Base-by-base conservation (phyloP, 2,113 vertebrate genomes). In the Aldabrachelys gigantea region DNA sequence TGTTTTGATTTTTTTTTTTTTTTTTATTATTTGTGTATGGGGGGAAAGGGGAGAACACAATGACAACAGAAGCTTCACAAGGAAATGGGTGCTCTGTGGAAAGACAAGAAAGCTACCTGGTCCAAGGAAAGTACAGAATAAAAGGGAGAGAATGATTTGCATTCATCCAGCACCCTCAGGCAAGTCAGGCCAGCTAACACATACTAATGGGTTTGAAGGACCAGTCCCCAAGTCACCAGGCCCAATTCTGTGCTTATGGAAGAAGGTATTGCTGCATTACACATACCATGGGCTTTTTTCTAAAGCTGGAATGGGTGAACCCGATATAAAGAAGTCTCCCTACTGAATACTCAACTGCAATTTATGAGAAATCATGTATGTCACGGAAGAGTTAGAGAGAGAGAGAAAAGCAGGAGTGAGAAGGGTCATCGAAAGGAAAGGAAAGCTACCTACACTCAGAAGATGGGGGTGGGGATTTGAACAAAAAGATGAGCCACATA, bases 351-450 rank as follows among this genome's bases (percentile, higher is more conserved):
- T 80, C 52, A 0, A 0, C 84, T 47, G 31, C 0, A 1, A 75
- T 94, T 89, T n/a, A 3, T 29, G 83, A 52, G 76, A 87, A 86
- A 91, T 62, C 79, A 80, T 80, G 11, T 5, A 88, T 92, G 88
- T 41, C 88, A 54, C 35, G 86, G 54, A 59, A 84, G 75, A 25
- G 22, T 59, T n/a, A 0, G 90, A 76, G 90, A 82, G 80, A 82
- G 80, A 69, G n/a, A 62, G 62, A 65, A 31, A 69, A n/a, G 35
- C 0, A 2, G 89, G 78, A 81, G n/a, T 41, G 35, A n/a, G 13
- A 57, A 93, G 56, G 0, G 0, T 53, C 11, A n/a, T 52, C 52
- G 88, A 75, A 1, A 0, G 0, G 49, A 0, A 0, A 82, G 56
- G 31, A 52, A 81, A 82, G 78, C 2, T 80, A 79, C 50, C 24